These are phyloP conservation scores for Drosophila murphyi DNA, from an alignment of 1,140 invertebrate species.

Conservation along the genomic window DNA sequence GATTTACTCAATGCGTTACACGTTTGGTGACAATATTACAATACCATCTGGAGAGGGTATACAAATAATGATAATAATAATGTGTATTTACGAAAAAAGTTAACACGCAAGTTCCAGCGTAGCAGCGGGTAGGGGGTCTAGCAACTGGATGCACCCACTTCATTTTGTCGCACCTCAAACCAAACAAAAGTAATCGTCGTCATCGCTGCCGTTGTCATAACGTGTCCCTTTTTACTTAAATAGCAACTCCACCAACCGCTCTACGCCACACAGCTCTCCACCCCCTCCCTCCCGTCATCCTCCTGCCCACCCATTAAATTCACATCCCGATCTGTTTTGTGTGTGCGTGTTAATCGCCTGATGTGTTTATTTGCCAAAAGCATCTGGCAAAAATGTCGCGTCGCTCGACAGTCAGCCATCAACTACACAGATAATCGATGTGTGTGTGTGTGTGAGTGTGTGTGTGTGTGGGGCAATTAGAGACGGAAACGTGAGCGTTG, in stretches of 20 bases:
- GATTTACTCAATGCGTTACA: not conserved
- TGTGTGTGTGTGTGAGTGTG: slow-evolving; percentile 9
- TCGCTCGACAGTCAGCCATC: slow-evolving; percentile 2
- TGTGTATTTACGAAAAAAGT: slow-evolving; percentile 7
- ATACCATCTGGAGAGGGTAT: not conserved
- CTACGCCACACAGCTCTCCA: not conserved
- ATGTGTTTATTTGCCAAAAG: slow-evolving; percentile 72
- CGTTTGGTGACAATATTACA: not conserved
- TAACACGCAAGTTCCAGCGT: slow-evolving; percentile 21
- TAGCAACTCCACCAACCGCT: not conserved
- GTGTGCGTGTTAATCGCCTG: slow-evolving; percentile 69
- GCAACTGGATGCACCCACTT: slow-evolving; percentile 30
- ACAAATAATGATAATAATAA: slow-evolving; percentile 10
- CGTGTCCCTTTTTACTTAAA: not conserved
- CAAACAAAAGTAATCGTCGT: slow-evolving; percentile 37
- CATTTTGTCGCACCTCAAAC: slow-evolving; percentile 55
- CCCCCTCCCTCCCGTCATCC: not conserved
- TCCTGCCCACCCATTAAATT: not conserved
- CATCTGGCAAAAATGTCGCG: slow-evolving; percentile 16
- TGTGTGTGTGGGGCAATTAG: slow-evolving; percentile 56
- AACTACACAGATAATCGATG: slow-evolving; percentile 60
- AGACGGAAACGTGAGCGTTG: not conserved
- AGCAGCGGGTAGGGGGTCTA: not conserved
- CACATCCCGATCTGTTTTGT: slow-evolving; percentile 7
- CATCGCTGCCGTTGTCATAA: slow-evolving; percentile 19